phyloP scores from a whole-genome alignment of 2,797 vertebrate species.

The Acanthis flammea region DNA sequence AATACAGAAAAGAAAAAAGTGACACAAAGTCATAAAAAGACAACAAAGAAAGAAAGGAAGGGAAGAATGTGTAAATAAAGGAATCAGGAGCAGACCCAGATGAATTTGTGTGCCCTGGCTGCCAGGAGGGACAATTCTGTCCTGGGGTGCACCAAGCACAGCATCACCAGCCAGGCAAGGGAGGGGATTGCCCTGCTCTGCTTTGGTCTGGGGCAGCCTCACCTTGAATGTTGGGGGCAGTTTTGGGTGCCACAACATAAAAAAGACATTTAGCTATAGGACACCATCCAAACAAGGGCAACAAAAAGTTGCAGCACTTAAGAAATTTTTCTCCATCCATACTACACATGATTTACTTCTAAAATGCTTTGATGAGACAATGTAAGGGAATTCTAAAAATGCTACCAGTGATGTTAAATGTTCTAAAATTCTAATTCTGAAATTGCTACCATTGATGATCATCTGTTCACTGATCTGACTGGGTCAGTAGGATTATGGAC shows the following conservation, averaged over 20 bases:
- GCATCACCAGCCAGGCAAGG: rapidly evolving
- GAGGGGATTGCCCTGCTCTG: rapidly evolving
- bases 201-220: rapidly evolving
- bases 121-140: rapidly evolving
- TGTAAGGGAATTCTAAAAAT: not conserved
- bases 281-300: not conserved
- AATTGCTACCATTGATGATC: not conserved
- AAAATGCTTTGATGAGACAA: not conserved
- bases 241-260: rapidly evolving
- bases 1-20: not conserved
- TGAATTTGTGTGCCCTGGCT: not conserved
- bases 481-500: not conserved
- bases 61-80: not conserved
- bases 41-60: not conserved
- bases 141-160: not conserved
- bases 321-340: not conserved
- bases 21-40: not conserved
- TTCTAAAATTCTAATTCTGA: not conserved
- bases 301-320: not conserved
- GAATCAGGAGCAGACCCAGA: not conserved
- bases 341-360: not conserved
- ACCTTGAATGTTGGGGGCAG: rapidly evolving
- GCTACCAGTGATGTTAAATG: not conserved
- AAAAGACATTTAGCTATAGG: rapidly evolving
- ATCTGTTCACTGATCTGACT: not conserved